Evolutionary conservation across 1,140 invertebrate genomes (phyloP).

Genomic region (Drosophila ananassae): DNA sequence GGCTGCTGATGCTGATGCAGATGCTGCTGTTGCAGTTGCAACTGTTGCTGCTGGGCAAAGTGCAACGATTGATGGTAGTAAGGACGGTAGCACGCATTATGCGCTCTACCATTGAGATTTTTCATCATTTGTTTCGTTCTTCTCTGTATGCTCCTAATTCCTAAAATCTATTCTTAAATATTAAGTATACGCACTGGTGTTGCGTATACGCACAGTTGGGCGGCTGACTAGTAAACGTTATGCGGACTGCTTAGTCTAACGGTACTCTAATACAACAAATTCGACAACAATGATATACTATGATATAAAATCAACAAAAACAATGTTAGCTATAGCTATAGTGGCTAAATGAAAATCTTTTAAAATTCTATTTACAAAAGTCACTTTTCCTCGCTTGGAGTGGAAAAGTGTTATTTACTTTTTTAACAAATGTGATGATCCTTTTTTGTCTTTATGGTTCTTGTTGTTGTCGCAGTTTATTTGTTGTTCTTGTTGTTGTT

Average conservation of each 20-base stretch:
- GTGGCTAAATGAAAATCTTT: not conserved
- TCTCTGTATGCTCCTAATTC: constrained; percentile 6
- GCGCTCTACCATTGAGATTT: constrained; percentile 76
- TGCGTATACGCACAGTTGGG: constrained; percentile 72
- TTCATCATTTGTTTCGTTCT: constrained; percentile 65
- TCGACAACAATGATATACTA: constrained; percentile 57
- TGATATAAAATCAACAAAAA: constrained; percentile 52
- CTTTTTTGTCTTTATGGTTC: constrained; percentile 58
- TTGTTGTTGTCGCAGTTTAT: constrained; percentile 15
- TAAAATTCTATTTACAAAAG: constrained; percentile 54
- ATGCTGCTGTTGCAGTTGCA: constrained; percentile 42
- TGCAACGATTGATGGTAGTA: constrained; percentile 65
- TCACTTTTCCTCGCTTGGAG: not conserved
- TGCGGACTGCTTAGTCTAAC: constrained; percentile 24
- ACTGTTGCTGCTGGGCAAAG: constrained; percentile 54
- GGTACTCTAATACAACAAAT: constrained; percentile 46
- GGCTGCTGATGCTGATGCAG: constrained; percentile 49
- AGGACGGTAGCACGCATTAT: constrained; percentile 75
- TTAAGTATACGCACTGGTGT: constrained; percentile 65
- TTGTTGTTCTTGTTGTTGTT: constrained; percentile 36
- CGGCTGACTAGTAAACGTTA: constrained; percentile 68
- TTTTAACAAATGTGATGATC: constrained; percentile 35
- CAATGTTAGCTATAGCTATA: constrained; percentile 25
- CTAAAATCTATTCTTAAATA: constrained; percentile 58
- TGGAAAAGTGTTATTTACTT: constrained; percentile 31